Conservation (phyloP, 53 echinoderm and acorn worm genomes). For the Echinarachnius parma region DNA sequence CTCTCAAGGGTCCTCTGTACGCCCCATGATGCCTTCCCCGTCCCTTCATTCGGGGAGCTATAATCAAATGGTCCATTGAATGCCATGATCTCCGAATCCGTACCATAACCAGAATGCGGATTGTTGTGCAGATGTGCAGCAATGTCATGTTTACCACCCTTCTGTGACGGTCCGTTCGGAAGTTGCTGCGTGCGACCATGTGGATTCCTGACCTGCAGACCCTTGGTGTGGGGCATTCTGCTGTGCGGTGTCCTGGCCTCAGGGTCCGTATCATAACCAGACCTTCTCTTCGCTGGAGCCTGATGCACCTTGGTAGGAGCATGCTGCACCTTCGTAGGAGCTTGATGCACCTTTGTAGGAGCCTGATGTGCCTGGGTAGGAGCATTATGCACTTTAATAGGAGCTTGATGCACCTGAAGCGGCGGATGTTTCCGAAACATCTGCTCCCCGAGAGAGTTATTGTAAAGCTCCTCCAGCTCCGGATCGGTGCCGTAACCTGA, state of each 20-base stretch:
- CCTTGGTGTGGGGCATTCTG: too few species aligned
- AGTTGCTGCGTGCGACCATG: too few species aligned
- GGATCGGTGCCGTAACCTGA: conserved; percentile 76
- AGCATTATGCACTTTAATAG: too few species aligned
- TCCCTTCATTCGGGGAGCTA: neutral
- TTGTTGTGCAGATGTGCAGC: too few species aligned
- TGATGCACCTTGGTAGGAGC: too few species aligned
- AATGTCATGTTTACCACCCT: too few species aligned
- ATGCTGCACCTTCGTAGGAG: too few species aligned
- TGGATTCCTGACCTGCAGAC: too few species aligned
- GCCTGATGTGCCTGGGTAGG: too few species aligned
- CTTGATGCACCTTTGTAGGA: too few species aligned
- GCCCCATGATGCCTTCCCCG: conserved; percentile 15
- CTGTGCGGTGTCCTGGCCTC: conserved; percentile 8
- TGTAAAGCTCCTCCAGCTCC: conserved; percentile 49
- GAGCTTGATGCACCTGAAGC: neutral
- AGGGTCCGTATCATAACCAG: conserved; percentile 6
- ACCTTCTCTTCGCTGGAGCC: conserved; percentile 9
- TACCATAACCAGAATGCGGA: conserved; percentile 39
- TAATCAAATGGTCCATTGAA: conserved; percentile 41
- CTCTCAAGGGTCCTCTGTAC: conserved; percentile 21
- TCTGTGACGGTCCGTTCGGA: too few species aligned
- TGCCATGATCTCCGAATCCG: conserved; percentile 42
- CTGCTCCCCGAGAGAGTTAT: conserved; percentile 26
- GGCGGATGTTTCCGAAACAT: conserved; percentile 3